These are phyloP conservation scores for Mormyrops boulengeri DNA, from an alignment of 2,797 vertebrate genomes.

Conservation along the genomic window DNA sequence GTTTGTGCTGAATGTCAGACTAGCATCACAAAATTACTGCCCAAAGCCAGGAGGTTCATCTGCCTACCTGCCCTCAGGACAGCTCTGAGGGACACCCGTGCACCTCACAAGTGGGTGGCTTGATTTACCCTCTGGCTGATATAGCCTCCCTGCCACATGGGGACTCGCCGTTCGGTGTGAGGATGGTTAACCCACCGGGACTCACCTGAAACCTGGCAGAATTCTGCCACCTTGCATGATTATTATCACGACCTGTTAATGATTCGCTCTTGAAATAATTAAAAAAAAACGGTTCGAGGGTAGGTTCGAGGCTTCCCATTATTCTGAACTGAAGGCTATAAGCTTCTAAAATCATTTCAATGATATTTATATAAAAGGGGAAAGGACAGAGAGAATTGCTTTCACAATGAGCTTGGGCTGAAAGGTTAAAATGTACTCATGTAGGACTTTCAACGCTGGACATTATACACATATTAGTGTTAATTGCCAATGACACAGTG, in stretches of 20 bases:
- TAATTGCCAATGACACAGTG: conserved; percentile 8
- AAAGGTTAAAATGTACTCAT: conserved; percentile 15
- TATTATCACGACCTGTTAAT: background rate
- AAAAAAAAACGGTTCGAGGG: background rate
- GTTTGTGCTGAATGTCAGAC: background rate
- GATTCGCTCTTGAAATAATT: background rate
- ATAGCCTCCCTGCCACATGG: background rate
- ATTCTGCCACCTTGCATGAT: background rate
- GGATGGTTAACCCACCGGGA: background rate
- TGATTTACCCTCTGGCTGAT: background rate
- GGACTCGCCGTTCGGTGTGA: background rate
- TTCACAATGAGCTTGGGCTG: background rate
- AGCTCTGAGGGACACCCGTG: background rate
- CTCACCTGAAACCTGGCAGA: background rate
- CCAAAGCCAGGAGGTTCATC: background rate
- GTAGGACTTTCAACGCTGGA: background rate
- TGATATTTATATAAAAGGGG: background rate
- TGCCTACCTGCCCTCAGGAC: background rate
- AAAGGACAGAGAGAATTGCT: background rate
- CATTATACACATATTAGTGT: background rate
- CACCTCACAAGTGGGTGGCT: background rate
- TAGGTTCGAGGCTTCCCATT: background rate
- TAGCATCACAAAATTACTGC: background rate
- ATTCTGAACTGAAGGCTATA: background rate
- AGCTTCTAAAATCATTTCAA: background rate